Conservation (phyloP, 2,888 invertebrate species). For the Dione vanillae region DNA sequence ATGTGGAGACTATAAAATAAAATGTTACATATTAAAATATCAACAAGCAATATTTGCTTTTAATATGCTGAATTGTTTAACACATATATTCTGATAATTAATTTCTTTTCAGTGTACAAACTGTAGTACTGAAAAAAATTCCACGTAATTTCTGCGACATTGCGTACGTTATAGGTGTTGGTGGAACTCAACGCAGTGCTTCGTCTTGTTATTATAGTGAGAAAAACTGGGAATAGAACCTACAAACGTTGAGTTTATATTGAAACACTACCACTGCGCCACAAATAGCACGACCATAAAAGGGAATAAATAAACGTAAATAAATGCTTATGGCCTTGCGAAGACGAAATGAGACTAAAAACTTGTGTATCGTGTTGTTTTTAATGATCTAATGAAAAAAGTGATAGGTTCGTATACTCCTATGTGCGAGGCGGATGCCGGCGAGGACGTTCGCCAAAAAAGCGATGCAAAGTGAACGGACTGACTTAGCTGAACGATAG, state of each 20-base stretch:
- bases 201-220: too few relatives aligned
- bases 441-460: slow-evolving; percentile 64
- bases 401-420: slow-evolving; percentile 42
- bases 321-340: slow-evolving; percentile 33
- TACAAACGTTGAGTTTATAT: too few relatives aligned
- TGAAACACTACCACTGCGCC: too few relatives aligned
- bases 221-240: too few relatives aligned
- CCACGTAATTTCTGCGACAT: too few relatives aligned
- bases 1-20: neutral
- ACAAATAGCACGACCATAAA: slow-evolving; percentile 1
- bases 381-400: slow-evolving; percentile 44
- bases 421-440: slow-evolving; percentile 57
- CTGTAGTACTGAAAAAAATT: too few relatives aligned
- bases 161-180: too few relatives aligned
- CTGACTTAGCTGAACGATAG: slow-evolving; percentile 48
- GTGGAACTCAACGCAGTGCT: too few relatives aligned
- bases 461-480: slow-evolving; percentile 63
- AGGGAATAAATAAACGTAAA: slow-evolving; percentile 21
- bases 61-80: neutral
- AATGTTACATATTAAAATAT: slow-evolving; percentile 1
- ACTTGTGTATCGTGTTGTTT: slow-evolving; percentile 40
- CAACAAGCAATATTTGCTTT: slow-evolving; percentile 3
- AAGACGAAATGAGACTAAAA: slow-evolving; percentile 38
- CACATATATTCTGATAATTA: too few relatives aligned
- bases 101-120: too few relatives aligned